These are phyloP conservation scores for Gadopsis bispinosus DNA, from an alignment of 2,797 vertebrate genomes.

Conservation along the genomic window DNA sequence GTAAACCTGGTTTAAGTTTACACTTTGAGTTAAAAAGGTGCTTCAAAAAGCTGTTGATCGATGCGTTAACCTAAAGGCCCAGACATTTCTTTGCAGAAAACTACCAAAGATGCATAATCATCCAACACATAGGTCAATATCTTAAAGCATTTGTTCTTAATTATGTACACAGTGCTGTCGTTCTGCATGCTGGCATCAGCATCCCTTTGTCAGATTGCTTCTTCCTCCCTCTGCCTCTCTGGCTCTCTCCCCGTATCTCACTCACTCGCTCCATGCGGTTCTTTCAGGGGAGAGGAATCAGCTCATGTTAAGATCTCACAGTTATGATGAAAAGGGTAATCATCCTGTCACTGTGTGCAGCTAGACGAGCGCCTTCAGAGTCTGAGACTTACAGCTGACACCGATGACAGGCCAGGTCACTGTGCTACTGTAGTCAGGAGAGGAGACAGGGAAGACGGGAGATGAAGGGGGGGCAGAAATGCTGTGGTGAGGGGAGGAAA, in stretches of 20 bases:
- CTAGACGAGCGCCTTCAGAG: constrained; percentile 65
- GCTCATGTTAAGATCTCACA: constrained; percentile 78
- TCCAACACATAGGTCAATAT: not conserved
- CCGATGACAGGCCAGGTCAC: constrained; percentile 72
- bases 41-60: not conserved
- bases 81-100: not conserved
- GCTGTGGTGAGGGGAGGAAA: constrained; percentile 3
- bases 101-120: not conserved
- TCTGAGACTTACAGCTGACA: constrained; percentile 71
- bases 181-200: constrained; percentile 17
- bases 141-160: constrained; percentile 9
- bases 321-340: constrained; percentile 80
- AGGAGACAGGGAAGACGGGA: constrained; percentile 20
- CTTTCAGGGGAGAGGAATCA: constrained; percentile 65
- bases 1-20: no score
- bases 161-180: not conserved
- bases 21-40: not conserved
- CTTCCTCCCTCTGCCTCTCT: not conserved
- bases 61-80: not conserved
- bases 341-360: constrained; percentile 74
- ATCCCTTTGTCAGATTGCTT: constrained; percentile 33
- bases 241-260: not conserved
- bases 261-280: constrained; percentile 24
- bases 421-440: constrained; percentile 41
- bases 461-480: not conserved